Base-by-base conservation (phyloP, 2,888 invertebrate genomes). In the Anthrax anthrax region DNA sequence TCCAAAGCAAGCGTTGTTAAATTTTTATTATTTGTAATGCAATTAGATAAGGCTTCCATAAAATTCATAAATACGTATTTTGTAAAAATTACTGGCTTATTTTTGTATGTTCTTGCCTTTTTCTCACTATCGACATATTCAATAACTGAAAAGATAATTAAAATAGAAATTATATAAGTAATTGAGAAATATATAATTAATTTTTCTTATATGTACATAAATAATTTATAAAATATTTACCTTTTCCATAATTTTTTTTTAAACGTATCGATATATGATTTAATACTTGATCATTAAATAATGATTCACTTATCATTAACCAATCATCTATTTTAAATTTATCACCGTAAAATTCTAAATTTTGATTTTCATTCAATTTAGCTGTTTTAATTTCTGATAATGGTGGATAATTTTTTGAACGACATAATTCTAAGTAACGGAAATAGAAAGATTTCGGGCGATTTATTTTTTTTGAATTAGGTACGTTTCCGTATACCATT, bases 291-390 rank as follows among this genome's bases (percentile, higher is more conserved):
- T 87, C 87, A 52, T 78, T 72, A 42, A 78, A 73, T 6, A 87
- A 65, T 0, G 86, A 81, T 55, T 81, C 81, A 43, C 83, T 65
- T 42, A 87, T 78, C 2, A 85, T 79, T 29, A 75, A 71, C 86
- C 86, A 87, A 53, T 87, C 85, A 50, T 74, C 77, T 50, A 81
- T 77, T 57, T 80, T 81, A 43, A 87, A 73, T 52, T 84, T 76
- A 59, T 87, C 86, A 43, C 80, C 82, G 52, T 75, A 76, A 56
- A 87, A 80, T 54, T 86, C 85, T 50, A 82, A 57, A 37, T 70
- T 64, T 42, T 75, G 71, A 17, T 72, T 73, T 46, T 71, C 71
- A 39, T 66, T 62, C 10, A 60, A 56, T 47, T 64, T 66, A n/a
- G n/a, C n/a, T 14, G 56, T 50, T 36, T 63, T 64, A 13, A 67